These are phyloP conservation scores for Nysson spinosus DNA, from an alignment of 2,888 invertebrate species.

Conservation along the genomic window DNA sequence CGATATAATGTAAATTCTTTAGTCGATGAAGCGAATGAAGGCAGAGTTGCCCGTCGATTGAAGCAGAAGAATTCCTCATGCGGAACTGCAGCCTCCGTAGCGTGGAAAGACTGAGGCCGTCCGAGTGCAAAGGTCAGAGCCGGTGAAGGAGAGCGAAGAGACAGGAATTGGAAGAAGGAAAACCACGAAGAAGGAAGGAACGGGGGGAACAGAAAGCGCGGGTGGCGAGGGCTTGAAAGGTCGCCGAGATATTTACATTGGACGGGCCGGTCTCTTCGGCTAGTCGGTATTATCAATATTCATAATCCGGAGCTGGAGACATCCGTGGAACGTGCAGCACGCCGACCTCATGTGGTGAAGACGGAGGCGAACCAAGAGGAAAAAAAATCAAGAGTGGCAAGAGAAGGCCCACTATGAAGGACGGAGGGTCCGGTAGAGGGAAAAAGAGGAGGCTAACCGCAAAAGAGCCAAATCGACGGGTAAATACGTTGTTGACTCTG, in stretches of 20 bases:
- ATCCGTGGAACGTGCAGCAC: constrained; percentile 64
- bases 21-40: constrained; percentile 9
- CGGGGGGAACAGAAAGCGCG: constrained; percentile 26
- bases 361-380: constrained; percentile 21
- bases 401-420: constrained; percentile 21
- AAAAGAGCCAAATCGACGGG: constrained; percentile 74
- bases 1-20: constrained; percentile 19
- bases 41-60: constrained; percentile 15
- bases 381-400: constrained; percentile 17
- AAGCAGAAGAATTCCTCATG: constrained; percentile 18
- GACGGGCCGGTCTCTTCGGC: constrained; percentile 49
- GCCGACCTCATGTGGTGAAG: constrained; percentile 62
- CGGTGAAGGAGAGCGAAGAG: constrained; percentile 4
- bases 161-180: neutral
- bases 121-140: constrained; percentile 48
- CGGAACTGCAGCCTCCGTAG: constrained; percentile 37
- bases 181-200: constrained; percentile 11
- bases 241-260: constrained; percentile 66
- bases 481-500: constrained; percentile 75
- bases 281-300: constrained; percentile 67
- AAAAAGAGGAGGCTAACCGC: constrained; percentile 60
- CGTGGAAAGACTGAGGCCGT: constrained; percentile 14
- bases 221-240: constrained; percentile 51
- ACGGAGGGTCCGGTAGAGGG: neutral
- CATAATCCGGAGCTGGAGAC: constrained; percentile 69